These are phyloP conservation scores for Cordilura impudica DNA, from an alignment of 2,888 invertebrate genomes.

Conservation along the genomic window DNA sequence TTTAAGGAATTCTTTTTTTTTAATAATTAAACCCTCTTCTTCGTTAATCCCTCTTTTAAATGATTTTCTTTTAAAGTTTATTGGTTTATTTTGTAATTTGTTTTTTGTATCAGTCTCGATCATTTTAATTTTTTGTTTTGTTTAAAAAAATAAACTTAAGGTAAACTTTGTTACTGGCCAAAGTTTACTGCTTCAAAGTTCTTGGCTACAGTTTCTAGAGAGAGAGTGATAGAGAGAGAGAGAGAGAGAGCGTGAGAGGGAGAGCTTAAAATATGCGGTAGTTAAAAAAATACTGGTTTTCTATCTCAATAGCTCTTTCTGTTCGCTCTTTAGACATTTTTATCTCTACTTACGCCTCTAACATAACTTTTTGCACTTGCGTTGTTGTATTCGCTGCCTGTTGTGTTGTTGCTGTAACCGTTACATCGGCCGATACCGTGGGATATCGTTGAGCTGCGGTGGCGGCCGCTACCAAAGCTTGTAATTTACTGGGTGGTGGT, in stretches of 20 bases:
- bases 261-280: background rate
- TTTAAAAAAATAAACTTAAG: constrained; percentile 8
- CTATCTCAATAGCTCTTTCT: background rate
- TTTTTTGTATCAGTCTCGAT: constrained; percentile 59
- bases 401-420: constrained; percentile 73
- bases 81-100: constrained; percentile 47
- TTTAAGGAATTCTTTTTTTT: constrained; percentile 59
- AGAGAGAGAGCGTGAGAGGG: background rate
- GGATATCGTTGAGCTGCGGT: constrained; percentile 75
- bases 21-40: constrained; percentile 47
- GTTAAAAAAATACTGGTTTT: constrained; percentile 18
- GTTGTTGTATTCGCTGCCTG: constrained; percentile 52
- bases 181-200: background rate
- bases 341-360: constrained; percentile 81
- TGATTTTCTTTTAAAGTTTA: constrained; percentile 45
- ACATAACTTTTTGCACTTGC: constrained; percentile 81
- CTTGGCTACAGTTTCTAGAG: too few relatives aligned
- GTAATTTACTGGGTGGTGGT: constrained; percentile 82
- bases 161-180: background rate
- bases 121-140: constrained; percentile 36
- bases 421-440: constrained; percentile 76
- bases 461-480: constrained; percentile 74
- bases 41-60: constrained; percentile 20
- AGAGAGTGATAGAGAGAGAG: background rate
- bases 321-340: background rate